Base-by-base conservation (phyloP, 2,888 invertebrate species). In the Pseudeuparius sepicola region DNA sequence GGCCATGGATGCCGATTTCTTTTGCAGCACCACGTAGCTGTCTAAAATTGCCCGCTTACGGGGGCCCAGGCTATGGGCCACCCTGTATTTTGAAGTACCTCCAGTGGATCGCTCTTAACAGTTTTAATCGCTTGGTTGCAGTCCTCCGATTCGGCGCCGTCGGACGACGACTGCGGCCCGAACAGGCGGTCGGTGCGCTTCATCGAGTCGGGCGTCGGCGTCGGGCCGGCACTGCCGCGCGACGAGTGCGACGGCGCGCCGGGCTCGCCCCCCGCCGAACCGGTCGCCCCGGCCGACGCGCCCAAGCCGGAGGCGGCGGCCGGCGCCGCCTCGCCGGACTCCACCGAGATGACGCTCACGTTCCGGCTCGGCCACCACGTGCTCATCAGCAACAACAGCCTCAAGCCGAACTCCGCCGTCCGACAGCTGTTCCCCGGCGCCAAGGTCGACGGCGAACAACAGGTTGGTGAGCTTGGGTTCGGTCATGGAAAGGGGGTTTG, bases 361-460 rank as follows among this genome's bases (percentile, higher is more conserved):
- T 70, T 73, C 51, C 70, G 71, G 49, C 57, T 73, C 15, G 71
- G 70, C 17, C 68, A 66, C 46, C 67, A 68, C 39, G 64, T 70
- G 10, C 53, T 71, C 30, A 65, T 68, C 25, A 65, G 66, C 10
- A 71, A 72, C 50, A 72, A 73, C 49, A 71, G 70, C 45, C 51
- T 70, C 24, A 70, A 71, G 45, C 73, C 84, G 4, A 86, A 85
- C 58, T 87, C 87, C 0, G 88, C 88, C 3, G 83, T 87, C 4
- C 71, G 86, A 36, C 87, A 88, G 54, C 63, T 88, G 32, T 88
- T 88, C 57, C 86, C 85, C 13, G 69, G 73, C 16, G 71, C 75
- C 2, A 82, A 82, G n/a, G 7, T n/a, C 6, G 7, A 6, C 7
- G 20, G 20, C 20, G n/a, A 20, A 20, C 7, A 20, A 20, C 7